phyloP scores from a whole-genome alignment of 1,140 invertebrate genomes.

The Bacillus rossius region DNA sequence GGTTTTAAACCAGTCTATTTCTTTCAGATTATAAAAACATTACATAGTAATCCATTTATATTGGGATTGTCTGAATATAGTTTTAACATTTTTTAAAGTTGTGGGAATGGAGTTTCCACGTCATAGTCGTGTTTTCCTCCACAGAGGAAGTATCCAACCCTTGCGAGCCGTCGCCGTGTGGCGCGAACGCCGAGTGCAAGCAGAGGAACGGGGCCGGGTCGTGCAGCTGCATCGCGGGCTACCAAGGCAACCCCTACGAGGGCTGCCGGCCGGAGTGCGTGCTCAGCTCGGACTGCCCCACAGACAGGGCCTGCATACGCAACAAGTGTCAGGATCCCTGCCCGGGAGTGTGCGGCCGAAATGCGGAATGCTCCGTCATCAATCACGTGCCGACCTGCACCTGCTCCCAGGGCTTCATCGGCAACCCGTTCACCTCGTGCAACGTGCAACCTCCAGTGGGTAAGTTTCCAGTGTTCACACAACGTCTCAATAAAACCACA shows the following conservation, averaged over 20 bases:
- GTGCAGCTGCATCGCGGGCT: slow-evolving; percentile 56
- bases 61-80: no score
- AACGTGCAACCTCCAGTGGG: slow-evolving; percentile 19
- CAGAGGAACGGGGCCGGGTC: slow-evolving; percentile 52
- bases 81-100: no score
- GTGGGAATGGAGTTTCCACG: no score
- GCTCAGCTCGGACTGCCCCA: slow-evolving; percentile 50
- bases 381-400: slow-evolving; percentile 61
- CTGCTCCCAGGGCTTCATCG: slow-evolving; percentile 46
- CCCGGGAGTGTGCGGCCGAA: slow-evolving; percentile 39
- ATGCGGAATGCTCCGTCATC: slow-evolving; percentile 43
- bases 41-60: no score
- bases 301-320: slow-evolving; percentile 33
- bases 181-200: slow-evolving; percentile 55
- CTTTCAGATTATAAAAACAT: no score
- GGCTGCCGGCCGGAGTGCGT: slow-evolving; percentile 52
- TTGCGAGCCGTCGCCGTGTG: slow-evolving; percentile 57
- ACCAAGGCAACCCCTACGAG: slow-evolving; percentile 55
- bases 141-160: slow-evolving; percentile 39
- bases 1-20: no score
- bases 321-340: slow-evolving; percentile 39
- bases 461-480: no score
- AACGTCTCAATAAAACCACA: background rate
- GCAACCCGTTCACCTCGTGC: slow-evolving; percentile 52
- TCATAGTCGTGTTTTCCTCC: slow-evolving; percentile 17